phyloP scores from a whole-genome alignment of 2,113 vertebrate genomes.

The Engystomops pustulosus region DNA sequence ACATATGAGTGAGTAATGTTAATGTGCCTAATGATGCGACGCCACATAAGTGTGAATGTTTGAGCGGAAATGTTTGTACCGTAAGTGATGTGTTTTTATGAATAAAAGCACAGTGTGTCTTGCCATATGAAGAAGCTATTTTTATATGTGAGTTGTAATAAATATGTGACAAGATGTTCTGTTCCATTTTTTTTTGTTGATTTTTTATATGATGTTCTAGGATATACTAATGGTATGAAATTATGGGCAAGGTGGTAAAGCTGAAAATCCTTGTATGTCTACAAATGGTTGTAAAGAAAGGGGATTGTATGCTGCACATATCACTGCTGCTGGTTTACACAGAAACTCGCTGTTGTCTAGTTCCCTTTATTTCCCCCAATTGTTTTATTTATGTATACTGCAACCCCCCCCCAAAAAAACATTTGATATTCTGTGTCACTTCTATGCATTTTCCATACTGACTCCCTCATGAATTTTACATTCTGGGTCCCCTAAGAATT shows the following conservation, averaged over 20 bases:
- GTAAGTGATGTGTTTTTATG: constrained; percentile 14
- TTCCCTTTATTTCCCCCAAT: too few species aligned
- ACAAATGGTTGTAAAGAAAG: too few species aligned
- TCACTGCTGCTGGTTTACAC: too few species aligned
- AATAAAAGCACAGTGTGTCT: background rate
- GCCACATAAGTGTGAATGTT: background rate
- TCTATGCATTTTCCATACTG: too few species aligned
- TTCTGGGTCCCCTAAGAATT: too few species aligned
- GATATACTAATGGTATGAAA: background rate
- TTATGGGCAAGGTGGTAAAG: background rate
- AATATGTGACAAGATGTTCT: background rate
- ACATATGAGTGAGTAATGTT: background rate
- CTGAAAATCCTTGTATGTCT: background rate
- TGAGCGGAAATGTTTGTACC: background rate
- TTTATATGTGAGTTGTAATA: background rate
- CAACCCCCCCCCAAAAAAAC: too few species aligned
- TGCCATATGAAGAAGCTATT: background rate
- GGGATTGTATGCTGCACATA: too few species aligned
- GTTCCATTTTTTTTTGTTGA: background rate
- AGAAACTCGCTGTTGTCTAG: too few species aligned
- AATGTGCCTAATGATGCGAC: constrained; percentile 1
- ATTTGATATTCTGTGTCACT: too few species aligned
- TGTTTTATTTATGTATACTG: too few species aligned
- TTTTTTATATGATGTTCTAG: background rate
- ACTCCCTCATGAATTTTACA: too few species aligned